Conservation (phyloP, 2,888 invertebrate species). For the Oligia fasciuncula region DNA sequence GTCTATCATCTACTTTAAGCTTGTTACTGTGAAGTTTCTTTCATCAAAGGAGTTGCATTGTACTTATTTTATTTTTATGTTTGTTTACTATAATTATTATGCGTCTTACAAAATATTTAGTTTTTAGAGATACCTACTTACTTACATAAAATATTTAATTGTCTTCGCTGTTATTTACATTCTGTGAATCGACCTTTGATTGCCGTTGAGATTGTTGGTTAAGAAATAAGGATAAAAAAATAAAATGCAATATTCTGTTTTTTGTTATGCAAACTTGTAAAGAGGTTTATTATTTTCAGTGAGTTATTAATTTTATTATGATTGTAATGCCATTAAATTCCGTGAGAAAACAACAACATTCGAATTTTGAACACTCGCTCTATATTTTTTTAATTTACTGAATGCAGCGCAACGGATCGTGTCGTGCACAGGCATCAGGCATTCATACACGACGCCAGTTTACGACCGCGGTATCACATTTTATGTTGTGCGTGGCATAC, state of each 20-base stretch:
- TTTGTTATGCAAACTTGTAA: constrained; percentile 15
- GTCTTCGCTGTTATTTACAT: constrained; percentile 15
- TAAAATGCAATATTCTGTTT: not conserved
- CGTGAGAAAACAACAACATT: constrained; percentile 23
- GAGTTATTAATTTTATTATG: not conserved
- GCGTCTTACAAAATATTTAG: not conserved
- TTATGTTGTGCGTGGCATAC: constrained; percentile 60
- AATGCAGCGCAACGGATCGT: not conserved
- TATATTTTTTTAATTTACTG: not conserved
- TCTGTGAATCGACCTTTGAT: constrained; percentile 44
- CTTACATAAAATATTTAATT: not conserved
- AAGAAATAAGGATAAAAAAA: constrained; percentile 28
- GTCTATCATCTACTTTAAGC: not conserved
- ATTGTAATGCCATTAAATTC: constrained; percentile 10
- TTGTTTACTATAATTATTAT: not conserved
- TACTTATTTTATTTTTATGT: not conserved
- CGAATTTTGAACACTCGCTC: constrained; percentile 15
- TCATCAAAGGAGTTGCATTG: not conserved
- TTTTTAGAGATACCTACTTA: not conserved
- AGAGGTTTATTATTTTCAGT: constrained; percentile 20
- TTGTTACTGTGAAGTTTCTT: not conserved
- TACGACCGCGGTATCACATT: constrained; percentile 58
- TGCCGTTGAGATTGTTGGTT: constrained; percentile 34
- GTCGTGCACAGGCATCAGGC: constrained; percentile 22
- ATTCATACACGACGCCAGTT: constrained; percentile 40